Evolutionary conservation across 1,140 invertebrate genomes (phyloP), one percentile per base, ranked within the genome.

Genomic region (Drosophila kurseongensis): DNA sequence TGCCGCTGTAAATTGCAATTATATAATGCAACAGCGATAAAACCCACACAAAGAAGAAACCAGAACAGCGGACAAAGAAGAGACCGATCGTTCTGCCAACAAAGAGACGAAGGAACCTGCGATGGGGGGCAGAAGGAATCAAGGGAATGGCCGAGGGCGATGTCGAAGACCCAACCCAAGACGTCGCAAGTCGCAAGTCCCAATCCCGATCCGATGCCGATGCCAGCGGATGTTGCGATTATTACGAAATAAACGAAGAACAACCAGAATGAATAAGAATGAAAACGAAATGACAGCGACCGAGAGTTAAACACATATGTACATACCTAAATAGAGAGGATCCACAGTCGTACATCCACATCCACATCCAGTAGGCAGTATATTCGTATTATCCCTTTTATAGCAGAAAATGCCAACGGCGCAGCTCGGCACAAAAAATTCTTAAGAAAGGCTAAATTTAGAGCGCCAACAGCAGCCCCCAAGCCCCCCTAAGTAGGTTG

Each of bases 371-470:
- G 50, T 65, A 78, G 63, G 75, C 78, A 66, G 54, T 66, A 63
- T 36, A 41, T 72, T 62, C 61, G 75, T 85, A 80, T 81, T 90
- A 90, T 90, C 85, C 85, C 85, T 90, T 90, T 90, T 82, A 76
- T 79, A 81, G 85, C 57, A 75, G 75, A 81, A 90, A 90, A 81
- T 90, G 85, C 85, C 84, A 86, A 84, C 67, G 61, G 75, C 74
- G 75, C 80, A 85, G 51, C 55, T 52, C 42, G 36, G 38, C 74
- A 47, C 48, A 44, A 68, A 55, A 88, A 86, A 78, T 88, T 88
- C 80, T 89, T 77, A 5, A 83, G 84, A 89, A 89, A 84, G 80
- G 77, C 84, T 85, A 90, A 85, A 89, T 89, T 89, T 90, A 89
- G 84, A 89, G 65, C 80, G 62, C 63, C 75, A 82, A 74, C 50